Evolutionary conservation across 2,797 vertebrate species (phyloP).

Genomic region (Acanthornis magna): DNA sequence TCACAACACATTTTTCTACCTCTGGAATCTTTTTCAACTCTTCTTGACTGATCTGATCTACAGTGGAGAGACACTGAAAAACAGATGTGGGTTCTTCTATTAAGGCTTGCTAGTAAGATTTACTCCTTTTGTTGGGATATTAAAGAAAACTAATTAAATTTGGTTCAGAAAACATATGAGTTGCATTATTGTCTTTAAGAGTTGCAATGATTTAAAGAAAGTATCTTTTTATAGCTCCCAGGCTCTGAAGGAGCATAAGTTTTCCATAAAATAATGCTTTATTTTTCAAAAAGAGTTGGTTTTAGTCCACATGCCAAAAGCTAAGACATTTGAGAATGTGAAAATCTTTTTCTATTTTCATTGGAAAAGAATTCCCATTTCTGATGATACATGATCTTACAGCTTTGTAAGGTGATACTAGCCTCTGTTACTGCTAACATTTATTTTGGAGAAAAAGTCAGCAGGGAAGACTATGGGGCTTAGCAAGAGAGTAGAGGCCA

Average conservation of each 20-base stretch:
- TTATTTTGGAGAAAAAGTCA: constrained; percentile 15
- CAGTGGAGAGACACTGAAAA: background rate
- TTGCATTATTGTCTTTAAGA: background rate
- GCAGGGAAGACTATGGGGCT: background rate
- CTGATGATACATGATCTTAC: constrained; percentile 12
- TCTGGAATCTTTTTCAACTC: background rate
- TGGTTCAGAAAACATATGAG: background rate
- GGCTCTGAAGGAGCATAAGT: background rate
- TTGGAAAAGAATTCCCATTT: constrained; percentile 18
- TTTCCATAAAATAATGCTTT: constrained; percentile 38
- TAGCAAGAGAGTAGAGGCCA: background rate
- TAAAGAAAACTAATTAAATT: background rate
- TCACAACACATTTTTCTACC: background rate
- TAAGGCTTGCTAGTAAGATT: background rate
- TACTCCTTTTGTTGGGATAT: background rate
- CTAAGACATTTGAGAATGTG: constrained; percentile 6
- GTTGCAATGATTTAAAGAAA: background rate
- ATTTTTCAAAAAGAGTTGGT: background rate
- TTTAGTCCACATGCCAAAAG: constrained; percentile 21
- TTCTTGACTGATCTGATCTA: background rate
- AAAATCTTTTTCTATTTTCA: constrained; percentile 24
- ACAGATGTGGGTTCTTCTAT: background rate
- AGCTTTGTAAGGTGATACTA: constrained; percentile 25
- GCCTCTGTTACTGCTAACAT: constrained; percentile 15
- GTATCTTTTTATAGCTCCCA: background rate